Evolutionary conservation across 2,113 vertebrate genomes (phyloP), one percentile per base, ranked within the genome.

Genomic region (Sitta europaea): DNA sequence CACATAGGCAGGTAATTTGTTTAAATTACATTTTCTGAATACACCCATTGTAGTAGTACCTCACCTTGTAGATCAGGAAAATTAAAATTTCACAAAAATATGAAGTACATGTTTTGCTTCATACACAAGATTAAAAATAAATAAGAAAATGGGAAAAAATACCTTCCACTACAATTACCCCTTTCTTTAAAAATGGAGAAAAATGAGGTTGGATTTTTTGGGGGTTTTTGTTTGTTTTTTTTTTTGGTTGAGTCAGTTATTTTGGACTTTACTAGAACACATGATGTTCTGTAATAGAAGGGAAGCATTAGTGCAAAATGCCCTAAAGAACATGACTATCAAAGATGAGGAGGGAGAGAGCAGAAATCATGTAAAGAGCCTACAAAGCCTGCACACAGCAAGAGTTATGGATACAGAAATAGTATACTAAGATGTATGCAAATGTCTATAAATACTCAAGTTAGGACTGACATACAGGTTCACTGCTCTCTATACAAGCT

Each of bases 81-180:
- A 85, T 94, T 17, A 91, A 54, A 74, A 73, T 94, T 89, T 97
- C 74, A 92, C 14, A 70, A 86, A 94, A 92, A 86, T 83, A 94
- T 40, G 3, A 92, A 83, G 21, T 10, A 54, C 11, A 10, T 0
- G 0, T 65, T 80, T 47, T n/a, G 6, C 24, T 77, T 71, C 47
- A 20, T 62, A 68, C 16, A 59, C 4, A 65, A 67, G 40, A 65
- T 29, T 67, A 12, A 70, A 72, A 95, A 57, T 31, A 76, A 91
- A 4, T 28, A 42, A n/a, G 58, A 61, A 91, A 76, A 70, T 11
- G 5, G 35, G 12, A 19, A 0, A 6, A 86, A 87, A 75, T 42
- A 14, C 54, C 48, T 92, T 87, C 20, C 33, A 51, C 29, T 66
- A 54, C 7, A 84, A 48, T 27, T 80, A 10, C 12, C 81, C 4